Percentiles rank a stretch among this genome's conserved stretches.
Conservation (phyloP, 2,113 vertebrate genomes). For the Pseudopipra pipra region DNA sequence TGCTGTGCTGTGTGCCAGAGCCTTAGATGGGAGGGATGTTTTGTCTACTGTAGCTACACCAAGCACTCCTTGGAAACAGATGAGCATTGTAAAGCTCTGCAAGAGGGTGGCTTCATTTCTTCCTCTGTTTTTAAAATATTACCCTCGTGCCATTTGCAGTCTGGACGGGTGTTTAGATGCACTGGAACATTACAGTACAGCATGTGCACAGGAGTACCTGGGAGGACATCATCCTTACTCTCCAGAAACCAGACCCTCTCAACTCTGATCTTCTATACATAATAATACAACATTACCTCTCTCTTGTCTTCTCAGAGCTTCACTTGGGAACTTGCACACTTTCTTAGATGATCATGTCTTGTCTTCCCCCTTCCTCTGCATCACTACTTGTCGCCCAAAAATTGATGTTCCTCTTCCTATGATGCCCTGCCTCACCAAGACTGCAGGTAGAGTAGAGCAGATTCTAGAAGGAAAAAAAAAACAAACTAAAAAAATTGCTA, state of each 20-base stretch:
- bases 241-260: background rate
- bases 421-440: background rate
- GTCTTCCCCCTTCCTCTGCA: background rate
- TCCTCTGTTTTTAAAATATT: background rate
- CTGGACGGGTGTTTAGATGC: background rate
- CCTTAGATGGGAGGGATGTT: background rate
- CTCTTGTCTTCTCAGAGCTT: background rate
- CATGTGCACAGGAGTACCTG: background rate
- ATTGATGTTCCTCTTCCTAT: background rate
- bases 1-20: background rate
- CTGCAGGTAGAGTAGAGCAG: background rate
- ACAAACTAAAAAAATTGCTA: background rate
- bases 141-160: rapidly evolving
- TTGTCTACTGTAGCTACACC: background rate
- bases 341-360: background rate
- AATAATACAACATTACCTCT: background rate
- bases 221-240: background rate
- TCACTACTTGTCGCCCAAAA: background rate
- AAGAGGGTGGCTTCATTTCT: background rate
- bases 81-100: background rate
- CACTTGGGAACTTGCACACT: background rate
- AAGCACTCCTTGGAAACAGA: background rate
- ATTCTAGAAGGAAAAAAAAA: background rate
- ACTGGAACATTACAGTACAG: background rate
- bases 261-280: background rate